These are phyloP conservation scores for Glyptemys insculpta DNA, from an alignment of 2,797 vertebrate genomes.

Conservation along the genomic window DNA sequence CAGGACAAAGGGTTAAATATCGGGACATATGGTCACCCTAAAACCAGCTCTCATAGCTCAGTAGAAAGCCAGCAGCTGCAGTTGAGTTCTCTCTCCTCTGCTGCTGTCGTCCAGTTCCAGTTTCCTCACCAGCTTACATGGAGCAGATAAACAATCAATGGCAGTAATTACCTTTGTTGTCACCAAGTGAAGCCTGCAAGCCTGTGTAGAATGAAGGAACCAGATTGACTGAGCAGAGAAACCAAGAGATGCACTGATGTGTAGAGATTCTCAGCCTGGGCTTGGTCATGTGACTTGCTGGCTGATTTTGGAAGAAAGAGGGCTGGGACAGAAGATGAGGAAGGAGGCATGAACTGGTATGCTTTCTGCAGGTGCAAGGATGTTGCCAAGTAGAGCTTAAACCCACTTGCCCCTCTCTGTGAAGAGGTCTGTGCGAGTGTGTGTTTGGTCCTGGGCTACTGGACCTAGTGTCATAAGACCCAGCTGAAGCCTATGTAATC, in stretches of 20 bases:
- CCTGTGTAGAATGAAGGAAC: slow-evolving; percentile 26
- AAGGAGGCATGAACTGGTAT: slow-evolving; percentile 38
- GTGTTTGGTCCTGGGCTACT: neutral
- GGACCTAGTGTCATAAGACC: neutral
- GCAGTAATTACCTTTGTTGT: slow-evolving; percentile 55
- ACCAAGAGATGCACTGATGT: slow-evolving; percentile 17
- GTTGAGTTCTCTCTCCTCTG: slow-evolving; percentile 54
- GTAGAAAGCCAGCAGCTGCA: slow-evolving; percentile 52
- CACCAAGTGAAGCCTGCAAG: slow-evolving; percentile 28
- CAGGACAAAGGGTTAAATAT: no score
- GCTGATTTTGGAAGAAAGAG: neutral
- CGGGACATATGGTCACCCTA: no score
- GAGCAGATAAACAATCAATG: slow-evolving; percentile 51
- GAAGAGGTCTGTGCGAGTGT: neutral
- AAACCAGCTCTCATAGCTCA: slow-evolving; percentile 66
- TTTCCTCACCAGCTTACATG: slow-evolving; percentile 33
- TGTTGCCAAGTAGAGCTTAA: slow-evolving; percentile 36
- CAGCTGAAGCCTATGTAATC: neutral
- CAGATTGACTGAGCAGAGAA: slow-evolving; percentile 52
- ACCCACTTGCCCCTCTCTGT: slow-evolving; percentile 20
- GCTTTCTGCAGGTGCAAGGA: slow-evolving; percentile 20
- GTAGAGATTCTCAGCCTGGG: slow-evolving; percentile 9
- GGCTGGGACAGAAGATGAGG: slow-evolving; percentile 7
- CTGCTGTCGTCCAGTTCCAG: slow-evolving; percentile 10
- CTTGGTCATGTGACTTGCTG: slow-evolving; percentile 52